A percentile compares a stretch with the other conserved stretches of the same genome.
These are phyloP conservation scores for Vulpes vulpes DNA, from an alignment of 2,113 vertebrate genomes.

Conservation along the genomic window DNA sequence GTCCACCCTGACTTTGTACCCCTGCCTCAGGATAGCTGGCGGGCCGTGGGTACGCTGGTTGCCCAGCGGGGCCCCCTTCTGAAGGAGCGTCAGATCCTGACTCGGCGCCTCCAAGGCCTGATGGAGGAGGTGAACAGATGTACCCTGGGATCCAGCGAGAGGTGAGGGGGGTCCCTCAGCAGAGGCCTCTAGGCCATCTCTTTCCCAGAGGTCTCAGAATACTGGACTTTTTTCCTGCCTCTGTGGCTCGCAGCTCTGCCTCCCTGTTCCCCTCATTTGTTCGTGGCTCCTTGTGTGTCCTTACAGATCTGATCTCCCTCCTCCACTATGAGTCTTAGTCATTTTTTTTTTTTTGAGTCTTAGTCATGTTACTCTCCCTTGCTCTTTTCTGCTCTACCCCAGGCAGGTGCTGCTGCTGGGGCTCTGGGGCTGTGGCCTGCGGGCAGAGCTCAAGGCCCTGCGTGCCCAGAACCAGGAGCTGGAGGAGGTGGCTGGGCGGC, in stretches of 20 bases:
- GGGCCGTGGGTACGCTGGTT: slow-evolving; percentile 55
- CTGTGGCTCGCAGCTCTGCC: not conserved
- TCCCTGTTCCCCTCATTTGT: not conserved
- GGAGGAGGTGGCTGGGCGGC: slow-evolving; percentile 81
- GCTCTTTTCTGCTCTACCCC: not conserved
- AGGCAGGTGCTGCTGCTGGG: slow-evolving; percentile 89
- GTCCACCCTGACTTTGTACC: slow-evolving; percentile 11
- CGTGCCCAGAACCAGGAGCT: slow-evolving; percentile 84
- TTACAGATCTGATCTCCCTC: not conserved
- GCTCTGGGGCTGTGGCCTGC: slow-evolving; percentile 85
- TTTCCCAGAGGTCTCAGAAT: not conserved
- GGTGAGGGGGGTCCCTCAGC: slow-evolving; percentile 53
- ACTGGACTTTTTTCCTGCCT: not conserved
- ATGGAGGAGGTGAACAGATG: slow-evolving; percentile 43
- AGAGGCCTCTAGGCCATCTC: not conserved
- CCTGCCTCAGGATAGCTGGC: slow-evolving; percentile 76
- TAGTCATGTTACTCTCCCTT: not conserved
- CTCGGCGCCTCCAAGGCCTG: slow-evolving; percentile 57
- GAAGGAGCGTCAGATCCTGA: slow-evolving; percentile 67
- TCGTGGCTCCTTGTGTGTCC: not conserved
- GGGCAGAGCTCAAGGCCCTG: slow-evolving; percentile 81
- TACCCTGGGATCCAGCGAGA: slow-evolving; percentile 26
- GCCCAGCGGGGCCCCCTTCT: slow-evolving; percentile 68
- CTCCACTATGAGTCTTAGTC: not conserved
- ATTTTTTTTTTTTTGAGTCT: not conserved